Evolutionary conservation across 2,888 invertebrate genomes (phyloP), one percentile per base, ranked within the genome.

Genomic region (Proisotoma minuta): DNA sequence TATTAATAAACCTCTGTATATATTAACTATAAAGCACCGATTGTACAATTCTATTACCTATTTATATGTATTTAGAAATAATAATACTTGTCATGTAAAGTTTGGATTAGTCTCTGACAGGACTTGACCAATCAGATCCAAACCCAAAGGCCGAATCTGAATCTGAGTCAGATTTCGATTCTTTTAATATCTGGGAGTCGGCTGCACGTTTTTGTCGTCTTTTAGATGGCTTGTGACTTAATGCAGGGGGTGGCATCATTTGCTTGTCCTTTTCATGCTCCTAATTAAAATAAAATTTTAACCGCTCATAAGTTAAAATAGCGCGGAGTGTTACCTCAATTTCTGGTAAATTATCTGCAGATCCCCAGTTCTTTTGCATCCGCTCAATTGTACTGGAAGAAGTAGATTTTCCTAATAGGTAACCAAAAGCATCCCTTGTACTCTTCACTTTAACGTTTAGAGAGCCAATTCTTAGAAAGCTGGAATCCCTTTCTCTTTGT

Each of bases 391-490:
- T 77, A 62, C 75, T 77, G 10, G 78, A 75, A 3, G 76, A 73
- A 22, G 75, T 81, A 59, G 88, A 89, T 74, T 89, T 89, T 68
- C 91, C 91, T 74, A 92, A 81, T 78, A 92, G 91, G 78, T 91
- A 88, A 80, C 91, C 91, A 81, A 92, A 90, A 22, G 91, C 91
- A 78, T 92, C 92, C 62, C 92, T 91, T 52, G 92, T 92, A 79
- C 89, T 91, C 81, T 92, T 92, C 75, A 92, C 91, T 76, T 91
- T 85, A 52, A 92, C 91, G 80, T 92, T 93, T 78, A 93, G 80
- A 22, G 92, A 93, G 75, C 93, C 93, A 80, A 93, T 92, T 76
- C 93, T 85, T 72, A 93, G 85, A 80, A 93, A 92, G 74, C 91
- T 88, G 79, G 86, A 84, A 81, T 93, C 93, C 82, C 89, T 90